Base-by-base conservation (phyloP, 2,888 invertebrate genomes). In the Macrosiphum euphorbiae region DNA sequence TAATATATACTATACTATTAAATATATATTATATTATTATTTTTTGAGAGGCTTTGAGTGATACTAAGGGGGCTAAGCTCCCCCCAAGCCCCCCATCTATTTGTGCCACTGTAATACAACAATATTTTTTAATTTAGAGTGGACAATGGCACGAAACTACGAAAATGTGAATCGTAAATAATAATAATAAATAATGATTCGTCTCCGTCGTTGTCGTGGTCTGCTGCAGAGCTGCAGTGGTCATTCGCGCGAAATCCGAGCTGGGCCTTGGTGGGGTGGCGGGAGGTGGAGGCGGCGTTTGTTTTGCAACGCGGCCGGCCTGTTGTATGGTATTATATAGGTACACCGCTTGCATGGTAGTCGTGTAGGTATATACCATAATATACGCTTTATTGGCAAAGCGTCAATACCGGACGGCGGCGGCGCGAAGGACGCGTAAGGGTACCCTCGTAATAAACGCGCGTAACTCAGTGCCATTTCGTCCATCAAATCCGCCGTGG, bases 341-440 rank as follows among this genome's bases (percentile, higher is more conserved):
- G n/a, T n/a, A 28, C 61, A 28, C 20, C 78, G 16, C 78, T 78
- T 24, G 16, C 78, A 35, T 24, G 20, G 78, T 20, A 35, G 78
- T 35, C 35, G 78, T 78, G 35, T 78, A 78, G 78, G 78, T 78
- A 78, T 78, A 78, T 35, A 20, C 78, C 58, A 58, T 58, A 47
- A 47, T 47, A 8, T 26, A 28, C 61, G 3, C 20, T 55, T 88
- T 58, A 26, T 94, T 94, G 93, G 93, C 93, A 85, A 28, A 86
- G 41, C 58, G 85, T 86, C 93, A 94, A 78, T 35, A 86, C 85
- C 26, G 87, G 35, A 61, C 58, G 84, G 28, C 78, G 78, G 78
- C 88, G 88, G 87, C 88, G 88, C 78, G 93, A 94, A 94, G 93
- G 93, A 94, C 93, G 90, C 90, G 55, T 41, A 90, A 94, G 93